Conservation (phyloP, 2,888 invertebrate genomes). For the Ophion slaviceki region DNA sequence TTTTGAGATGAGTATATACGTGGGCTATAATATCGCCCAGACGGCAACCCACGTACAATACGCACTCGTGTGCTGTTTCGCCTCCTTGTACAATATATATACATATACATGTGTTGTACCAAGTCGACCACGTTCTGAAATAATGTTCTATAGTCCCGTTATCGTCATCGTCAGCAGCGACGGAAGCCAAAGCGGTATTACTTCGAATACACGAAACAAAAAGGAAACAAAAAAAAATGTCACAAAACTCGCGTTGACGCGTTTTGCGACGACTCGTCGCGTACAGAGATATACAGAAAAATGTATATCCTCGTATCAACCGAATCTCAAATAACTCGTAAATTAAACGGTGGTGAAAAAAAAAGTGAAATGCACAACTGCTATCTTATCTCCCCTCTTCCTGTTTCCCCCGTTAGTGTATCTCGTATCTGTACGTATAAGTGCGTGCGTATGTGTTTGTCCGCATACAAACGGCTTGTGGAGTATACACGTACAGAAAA, state of each 20-base stretch:
- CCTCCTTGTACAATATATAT: constrained; percentile 6
- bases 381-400: constrained; percentile 55
- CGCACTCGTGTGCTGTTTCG: background rate
- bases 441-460: background rate
- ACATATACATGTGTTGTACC: constrained; percentile 1
- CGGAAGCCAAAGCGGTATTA: constrained; percentile 19
- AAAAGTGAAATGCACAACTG: constrained; percentile 39
- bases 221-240: background rate
- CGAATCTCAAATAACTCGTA: constrained; percentile 41
- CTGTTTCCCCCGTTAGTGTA: constrained; percentile 38
- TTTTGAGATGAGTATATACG: constrained; percentile 34
- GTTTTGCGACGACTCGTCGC: constrained; percentile 15
- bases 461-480: background rate
- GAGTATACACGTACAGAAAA: background rate
- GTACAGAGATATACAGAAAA: background rate
- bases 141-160: constrained; percentile 25
- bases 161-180: constrained; percentile 21
- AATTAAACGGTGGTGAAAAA: constrained; percentile 30
- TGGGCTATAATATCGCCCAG: constrained; percentile 14
- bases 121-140: constrained; percentile 14
- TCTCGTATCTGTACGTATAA: background rate
- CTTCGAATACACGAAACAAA: constrained; percentile 20
- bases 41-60: background rate
- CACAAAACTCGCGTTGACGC: constrained; percentile 12
- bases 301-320: constrained; percentile 29